Evolutionary conservation across 2,797 vertebrate species (phyloP).

Genomic region (Sebastes kiyomatsui): DNA sequence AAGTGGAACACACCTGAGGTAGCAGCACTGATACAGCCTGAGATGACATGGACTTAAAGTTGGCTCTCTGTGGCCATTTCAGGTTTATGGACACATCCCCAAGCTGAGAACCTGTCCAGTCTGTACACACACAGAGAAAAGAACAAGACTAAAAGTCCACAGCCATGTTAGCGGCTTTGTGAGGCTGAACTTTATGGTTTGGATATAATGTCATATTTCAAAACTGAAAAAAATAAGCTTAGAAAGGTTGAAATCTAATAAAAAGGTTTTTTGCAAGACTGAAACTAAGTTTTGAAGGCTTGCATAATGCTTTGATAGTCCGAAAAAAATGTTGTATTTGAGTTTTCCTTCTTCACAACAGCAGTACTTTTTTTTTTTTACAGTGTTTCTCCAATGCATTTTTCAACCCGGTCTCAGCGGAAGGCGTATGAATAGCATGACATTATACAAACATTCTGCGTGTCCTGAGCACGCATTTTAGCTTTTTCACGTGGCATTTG

Average conservation of each 20-base stretch:
- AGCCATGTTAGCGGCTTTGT: not conserved
- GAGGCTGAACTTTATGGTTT: not conserved
- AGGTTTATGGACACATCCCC: conserved; percentile 6
- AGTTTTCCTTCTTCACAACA: not conserved
- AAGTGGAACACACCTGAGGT: conserved; percentile 62
- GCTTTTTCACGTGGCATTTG: no score
- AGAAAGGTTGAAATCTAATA: not conserved
- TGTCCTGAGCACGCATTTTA: no score
- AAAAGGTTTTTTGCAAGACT: not conserved
- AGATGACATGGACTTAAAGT: conserved; percentile 13
- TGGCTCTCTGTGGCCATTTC: conserved; percentile 15
- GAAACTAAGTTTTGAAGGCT: not conserved
- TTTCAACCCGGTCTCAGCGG: no score
- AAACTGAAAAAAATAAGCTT: not conserved
- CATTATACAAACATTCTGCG: no score
- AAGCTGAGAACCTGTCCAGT: not conserved
- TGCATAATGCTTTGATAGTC: not conserved
- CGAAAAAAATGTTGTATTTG: not conserved
- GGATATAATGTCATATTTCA: not conserved
- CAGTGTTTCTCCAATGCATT: not conserved
- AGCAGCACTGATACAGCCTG: conserved; percentile 11
- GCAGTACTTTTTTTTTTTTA: not conserved
- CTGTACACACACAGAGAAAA: not conserved
- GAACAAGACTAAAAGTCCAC: not conserved
- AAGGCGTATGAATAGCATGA: no score